phyloP scores from a whole-genome alignment of 2,888 invertebrate species.

The Pinctada fucata region DNA sequence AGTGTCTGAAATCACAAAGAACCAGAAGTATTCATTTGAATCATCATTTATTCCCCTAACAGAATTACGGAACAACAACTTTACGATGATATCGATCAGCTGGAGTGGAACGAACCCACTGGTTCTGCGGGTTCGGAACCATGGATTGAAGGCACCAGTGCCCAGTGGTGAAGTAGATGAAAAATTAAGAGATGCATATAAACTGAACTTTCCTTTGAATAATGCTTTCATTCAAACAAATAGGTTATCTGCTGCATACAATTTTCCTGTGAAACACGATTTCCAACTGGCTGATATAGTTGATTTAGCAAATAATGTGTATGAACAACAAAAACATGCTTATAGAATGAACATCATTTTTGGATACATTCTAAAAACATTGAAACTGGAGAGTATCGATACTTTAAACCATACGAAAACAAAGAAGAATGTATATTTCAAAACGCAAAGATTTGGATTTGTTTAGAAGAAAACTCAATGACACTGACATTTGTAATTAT shows the following conservation, averaged over 20 bases:
- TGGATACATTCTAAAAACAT: slow-evolving; percentile 4
- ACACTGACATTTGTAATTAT: background rate
- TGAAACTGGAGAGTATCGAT: slow-evolving; percentile 9
- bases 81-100: too few relatives aligned
- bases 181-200: background rate
- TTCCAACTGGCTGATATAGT: background rate
- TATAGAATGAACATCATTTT: slow-evolving; percentile 1
- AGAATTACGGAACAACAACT: too few relatives aligned
- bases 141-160: slow-evolving; percentile 10
- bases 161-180: slow-evolving; percentile 1
- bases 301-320: background rate
- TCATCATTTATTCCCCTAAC: too few relatives aligned
- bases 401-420: slow-evolving; percentile 9
- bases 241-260: background rate
- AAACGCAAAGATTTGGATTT: background rate
- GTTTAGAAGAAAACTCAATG: slow-evolving; percentile 2
- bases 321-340: background rate
- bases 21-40: too few relatives aligned
- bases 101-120: too few relatives aligned
- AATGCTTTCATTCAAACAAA: background rate
- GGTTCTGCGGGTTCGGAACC: background rate
- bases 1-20: too few relatives aligned
- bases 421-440: background rate
- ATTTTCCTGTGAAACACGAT: background rate
- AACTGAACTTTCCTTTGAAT: background rate